Percentiles rank a stretch among this genome's conserved stretches.
These are phyloP conservation scores for Ceryle rudis DNA, from an alignment of 2,797 vertebrate species.

Conservation along the genomic window DNA sequence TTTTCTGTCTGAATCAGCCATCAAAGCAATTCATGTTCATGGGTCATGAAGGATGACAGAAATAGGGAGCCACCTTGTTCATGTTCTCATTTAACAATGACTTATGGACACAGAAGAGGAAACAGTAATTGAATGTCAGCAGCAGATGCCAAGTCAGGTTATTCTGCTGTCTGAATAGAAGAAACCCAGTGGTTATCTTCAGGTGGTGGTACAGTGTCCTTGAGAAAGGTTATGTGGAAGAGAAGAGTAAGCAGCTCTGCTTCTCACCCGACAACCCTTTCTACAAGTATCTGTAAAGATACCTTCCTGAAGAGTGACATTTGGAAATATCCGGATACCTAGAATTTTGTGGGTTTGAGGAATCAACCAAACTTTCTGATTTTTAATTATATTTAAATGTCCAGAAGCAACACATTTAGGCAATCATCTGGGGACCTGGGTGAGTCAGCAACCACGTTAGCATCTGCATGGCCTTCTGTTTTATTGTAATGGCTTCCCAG, in stretches of 20 bases:
- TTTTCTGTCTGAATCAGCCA: slow-evolving; percentile 14
- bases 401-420: not conserved
- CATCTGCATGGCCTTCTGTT: not conserved
- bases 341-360: not conserved
- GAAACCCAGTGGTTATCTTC: not conserved
- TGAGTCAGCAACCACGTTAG: not conserved
- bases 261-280: not conserved
- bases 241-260: not conserved
- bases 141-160: slow-evolving; percentile 24
- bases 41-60: not conserved
- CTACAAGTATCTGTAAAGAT: not conserved
- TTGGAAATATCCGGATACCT: not conserved
- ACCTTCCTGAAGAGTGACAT: not conserved
- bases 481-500: not conserved
- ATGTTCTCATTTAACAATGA: not conserved
- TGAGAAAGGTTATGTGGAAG: not conserved
- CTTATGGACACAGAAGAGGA: not conserved
- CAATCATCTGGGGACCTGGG: not conserved
- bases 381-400: not conserved
- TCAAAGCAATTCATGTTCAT: not conserved
- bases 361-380: not conserved
- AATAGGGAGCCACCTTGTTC: slow-evolving; percentile 13
- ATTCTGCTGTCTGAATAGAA: not conserved
- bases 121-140: not conserved
- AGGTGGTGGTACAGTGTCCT: not conserved